phyloP scores from a whole-genome alignment of 2,113 vertebrate species.

The Hirundichthys speculiger region DNA sequence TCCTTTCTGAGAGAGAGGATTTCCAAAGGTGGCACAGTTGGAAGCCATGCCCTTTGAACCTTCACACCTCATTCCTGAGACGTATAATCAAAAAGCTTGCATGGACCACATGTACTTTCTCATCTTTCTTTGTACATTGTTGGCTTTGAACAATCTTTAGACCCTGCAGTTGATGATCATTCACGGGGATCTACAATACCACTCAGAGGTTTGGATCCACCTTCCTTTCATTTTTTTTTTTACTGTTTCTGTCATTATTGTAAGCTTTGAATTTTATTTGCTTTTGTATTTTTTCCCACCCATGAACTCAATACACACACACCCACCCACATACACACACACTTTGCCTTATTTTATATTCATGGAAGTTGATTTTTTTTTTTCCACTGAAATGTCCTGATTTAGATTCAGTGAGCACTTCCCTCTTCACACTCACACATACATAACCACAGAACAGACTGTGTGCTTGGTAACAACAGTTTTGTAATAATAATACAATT shows the following conservation, averaged over 20 bases:
- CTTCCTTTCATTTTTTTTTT: neutral
- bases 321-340: neutral
- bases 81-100: conserved; percentile 49
- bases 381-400: neutral
- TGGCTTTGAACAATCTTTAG: neutral
- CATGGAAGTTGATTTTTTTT: neutral
- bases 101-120: conserved; percentile 4
- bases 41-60: conserved; percentile 51
- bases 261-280: too few relatives aligned
- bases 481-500: conserved; percentile 24
- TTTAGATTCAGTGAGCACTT: neutral
- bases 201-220: neutral
- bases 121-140: neutral
- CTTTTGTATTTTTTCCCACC: too few relatives aligned
- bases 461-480: conserved; percentile 8
- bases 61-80: conserved; percentile 29
- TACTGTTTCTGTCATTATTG: too few relatives aligned
- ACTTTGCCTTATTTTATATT: too few relatives aligned
- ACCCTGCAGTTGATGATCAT: conserved; percentile 3
- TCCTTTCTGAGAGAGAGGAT: conserved; percentile 47
- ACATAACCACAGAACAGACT: conserved; percentile 14
- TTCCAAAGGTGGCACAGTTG: conserved; percentile 53
- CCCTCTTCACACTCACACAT: conserved; percentile 8
- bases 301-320: too few relatives aligned
- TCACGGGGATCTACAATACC: neutral